Evolutionary conservation across 2,888 invertebrate species (phyloP).

Genomic region (Temnothorax unifasciatus): DNA sequence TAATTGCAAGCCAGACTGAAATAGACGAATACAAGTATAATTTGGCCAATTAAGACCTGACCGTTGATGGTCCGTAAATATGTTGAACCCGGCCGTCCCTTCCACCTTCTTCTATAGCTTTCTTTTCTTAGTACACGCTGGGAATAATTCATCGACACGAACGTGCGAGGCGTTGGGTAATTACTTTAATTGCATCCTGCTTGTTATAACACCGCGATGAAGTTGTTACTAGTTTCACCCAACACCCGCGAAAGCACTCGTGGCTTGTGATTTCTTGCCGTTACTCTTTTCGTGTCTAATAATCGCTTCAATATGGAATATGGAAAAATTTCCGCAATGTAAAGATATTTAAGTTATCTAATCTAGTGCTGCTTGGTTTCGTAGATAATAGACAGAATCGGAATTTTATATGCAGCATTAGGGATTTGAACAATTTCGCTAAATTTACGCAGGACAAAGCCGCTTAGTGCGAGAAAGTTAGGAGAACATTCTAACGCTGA

Average conservation of each 20-base stretch:
- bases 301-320: background rate
- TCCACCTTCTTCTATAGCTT: constrained; percentile 29
- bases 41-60: constrained; percentile 28
- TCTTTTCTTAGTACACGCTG: constrained; percentile 40
- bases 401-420: constrained; percentile 31
- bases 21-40: constrained; percentile 31
- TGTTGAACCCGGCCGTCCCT: background rate
- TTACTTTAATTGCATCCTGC: constrained; percentile 80
- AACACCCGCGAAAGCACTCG: constrained; percentile 26
- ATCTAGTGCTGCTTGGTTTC: background rate
- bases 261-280: constrained; percentile 12
- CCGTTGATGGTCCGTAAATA: constrained; percentile 41
- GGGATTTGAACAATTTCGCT: constrained; percentile 27
- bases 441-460: constrained; percentile 53
- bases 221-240: constrained; percentile 74
- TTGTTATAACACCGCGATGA: constrained; percentile 73
- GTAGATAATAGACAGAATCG: background rate
- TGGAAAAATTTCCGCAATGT: background rate
- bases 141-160: constrained; percentile 69
- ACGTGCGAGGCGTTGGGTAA: constrained; percentile 71
- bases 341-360: background rate
- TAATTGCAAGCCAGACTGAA: background rate
- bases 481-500: constrained; percentile 39
- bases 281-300: background rate
- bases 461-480: constrained; percentile 49